Evolutionary conservation across 1,140 invertebrate species (phyloP).

Genomic region (Drosophila lacertosa): DNA sequence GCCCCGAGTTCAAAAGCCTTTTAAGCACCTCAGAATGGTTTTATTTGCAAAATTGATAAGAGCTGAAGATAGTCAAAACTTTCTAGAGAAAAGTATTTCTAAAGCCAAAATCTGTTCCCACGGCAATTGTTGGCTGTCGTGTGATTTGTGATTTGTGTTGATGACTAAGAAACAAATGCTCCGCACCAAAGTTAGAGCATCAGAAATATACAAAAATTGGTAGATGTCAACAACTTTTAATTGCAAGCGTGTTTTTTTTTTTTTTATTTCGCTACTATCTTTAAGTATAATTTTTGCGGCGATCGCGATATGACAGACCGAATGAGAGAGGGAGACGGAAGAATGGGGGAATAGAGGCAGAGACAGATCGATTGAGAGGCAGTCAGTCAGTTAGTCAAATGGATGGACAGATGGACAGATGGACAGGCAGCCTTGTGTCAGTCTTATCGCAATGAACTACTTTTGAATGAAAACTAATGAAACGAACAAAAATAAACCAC

Average conservation of each 20-base stretch:
- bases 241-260: slow-evolving; percentile 70
- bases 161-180: slow-evolving; percentile 17
- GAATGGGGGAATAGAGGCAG: not conserved
- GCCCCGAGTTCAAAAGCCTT: slow-evolving; percentile 3
- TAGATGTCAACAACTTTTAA: slow-evolving; percentile 76
- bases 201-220: slow-evolving; percentile 53
- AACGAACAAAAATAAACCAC: slow-evolving; percentile 32
- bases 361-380: slow-evolving; percentile 8
- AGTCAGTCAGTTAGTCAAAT: slow-evolving; percentile 12
- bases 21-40: not conserved
- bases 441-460: slow-evolving; percentile 72
- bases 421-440: slow-evolving; percentile 17
- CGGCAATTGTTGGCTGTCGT: slow-evolving; percentile 15
- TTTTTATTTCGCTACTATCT: slow-evolving; percentile 46
- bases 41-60: slow-evolving; percentile 3
- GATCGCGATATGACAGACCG: slow-evolving; percentile 68
- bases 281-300: slow-evolving; percentile 62
- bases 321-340: not conserved
- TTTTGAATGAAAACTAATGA: slow-evolving; percentile 65
- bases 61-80: slow-evolving; percentile 4
- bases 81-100: slow-evolving; percentile 8
- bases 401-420: not conserved
- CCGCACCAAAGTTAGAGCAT: slow-evolving; percentile 42
- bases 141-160: not conserved
- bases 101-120: slow-evolving; percentile 3